These are phyloP conservation scores for Megathymus violae DNA, from an alignment of 1,140 invertebrate genomes.

Conservation along the genomic window DNA sequence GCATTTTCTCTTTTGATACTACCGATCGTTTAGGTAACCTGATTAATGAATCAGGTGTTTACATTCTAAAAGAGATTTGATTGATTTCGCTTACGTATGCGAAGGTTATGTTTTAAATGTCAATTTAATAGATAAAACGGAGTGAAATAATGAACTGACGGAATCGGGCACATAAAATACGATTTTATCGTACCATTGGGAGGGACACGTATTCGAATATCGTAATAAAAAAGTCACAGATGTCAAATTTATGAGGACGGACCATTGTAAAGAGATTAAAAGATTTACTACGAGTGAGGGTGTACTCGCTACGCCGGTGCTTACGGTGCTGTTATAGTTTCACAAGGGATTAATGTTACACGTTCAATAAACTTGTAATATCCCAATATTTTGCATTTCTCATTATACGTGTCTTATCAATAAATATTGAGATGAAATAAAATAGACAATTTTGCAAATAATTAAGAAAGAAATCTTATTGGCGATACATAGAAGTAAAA, in stretches of 20 bases:
- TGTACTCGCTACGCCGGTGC: constrained; percentile 36
- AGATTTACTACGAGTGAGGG: constrained; percentile 74
- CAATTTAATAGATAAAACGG: constrained; percentile 74
- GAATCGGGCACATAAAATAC: constrained; percentile 75
- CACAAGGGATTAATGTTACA: constrained; percentile 52
- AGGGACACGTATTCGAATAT: constrained; percentile 81
- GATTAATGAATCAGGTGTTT: constrained; percentile 28
- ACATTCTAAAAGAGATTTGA: constrained; percentile 43
- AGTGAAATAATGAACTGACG: constrained; percentile 80
- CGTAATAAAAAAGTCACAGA: constrained; percentile 83
- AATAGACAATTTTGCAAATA: too few species aligned
- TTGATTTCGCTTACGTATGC: constrained; percentile 37
- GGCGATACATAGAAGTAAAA: too few species aligned
- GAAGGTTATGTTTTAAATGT: constrained; percentile 51
- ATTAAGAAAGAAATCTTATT: too few species aligned
- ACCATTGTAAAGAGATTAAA: constrained; percentile 83
- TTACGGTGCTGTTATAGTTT: constrained; percentile 49
- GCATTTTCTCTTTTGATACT: constrained; percentile 53
- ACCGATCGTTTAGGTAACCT: constrained; percentile 51
- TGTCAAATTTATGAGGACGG: constrained; percentile 82
- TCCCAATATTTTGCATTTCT: neutral
- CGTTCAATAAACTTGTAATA: constrained; percentile 56
- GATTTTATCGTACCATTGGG: constrained; percentile 81
- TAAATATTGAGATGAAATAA: too few species aligned
- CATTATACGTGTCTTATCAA: constrained; percentile 9